A percentile compares a stretch with the other conserved stretches of the same genome.
Conservation (phyloP, 2,113 vertebrate genomes). For the Dromaius novaehollandiae region DNA sequence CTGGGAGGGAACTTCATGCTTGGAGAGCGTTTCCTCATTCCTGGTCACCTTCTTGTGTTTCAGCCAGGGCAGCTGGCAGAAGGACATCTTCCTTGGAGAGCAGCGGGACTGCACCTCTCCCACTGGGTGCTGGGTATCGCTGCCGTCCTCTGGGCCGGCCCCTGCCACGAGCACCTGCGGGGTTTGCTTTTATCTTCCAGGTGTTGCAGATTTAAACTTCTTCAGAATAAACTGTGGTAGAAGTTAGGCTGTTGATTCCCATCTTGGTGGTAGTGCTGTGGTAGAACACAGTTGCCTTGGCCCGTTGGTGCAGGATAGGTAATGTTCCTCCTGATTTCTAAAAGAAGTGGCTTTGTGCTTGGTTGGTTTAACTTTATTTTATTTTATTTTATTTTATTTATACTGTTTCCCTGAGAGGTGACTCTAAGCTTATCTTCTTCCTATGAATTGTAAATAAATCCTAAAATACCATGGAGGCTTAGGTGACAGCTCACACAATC, state of each 20-base stretch:
- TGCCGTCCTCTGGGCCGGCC: no score
- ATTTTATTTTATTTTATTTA: background rate
- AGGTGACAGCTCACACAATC: background rate
- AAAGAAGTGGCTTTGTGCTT: background rate
- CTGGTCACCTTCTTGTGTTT: no score
- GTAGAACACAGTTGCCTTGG: background rate
- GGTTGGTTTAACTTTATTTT: background rate
- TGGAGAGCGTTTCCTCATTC: background rate
- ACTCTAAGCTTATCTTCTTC: background rate
- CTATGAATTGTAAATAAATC: background rate
- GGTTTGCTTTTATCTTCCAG: background rate
- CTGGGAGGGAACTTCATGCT: rapidly evolving
- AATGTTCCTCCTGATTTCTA: background rate
- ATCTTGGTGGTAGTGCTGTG: background rate
- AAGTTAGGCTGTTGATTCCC: background rate
- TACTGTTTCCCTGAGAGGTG: rapidly evolving
- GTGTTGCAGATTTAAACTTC: background rate
- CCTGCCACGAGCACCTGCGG: no score
- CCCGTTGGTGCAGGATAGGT: background rate
- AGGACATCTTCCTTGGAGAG: no score
- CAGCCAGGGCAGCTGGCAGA: no score
- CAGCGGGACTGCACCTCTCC: no score
- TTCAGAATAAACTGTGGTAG: background rate
- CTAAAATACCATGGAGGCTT: background rate
- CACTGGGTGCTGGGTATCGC: no score